Conservation (phyloP, 2,888 invertebrate species). For the Epicampocera succincta region DNA sequence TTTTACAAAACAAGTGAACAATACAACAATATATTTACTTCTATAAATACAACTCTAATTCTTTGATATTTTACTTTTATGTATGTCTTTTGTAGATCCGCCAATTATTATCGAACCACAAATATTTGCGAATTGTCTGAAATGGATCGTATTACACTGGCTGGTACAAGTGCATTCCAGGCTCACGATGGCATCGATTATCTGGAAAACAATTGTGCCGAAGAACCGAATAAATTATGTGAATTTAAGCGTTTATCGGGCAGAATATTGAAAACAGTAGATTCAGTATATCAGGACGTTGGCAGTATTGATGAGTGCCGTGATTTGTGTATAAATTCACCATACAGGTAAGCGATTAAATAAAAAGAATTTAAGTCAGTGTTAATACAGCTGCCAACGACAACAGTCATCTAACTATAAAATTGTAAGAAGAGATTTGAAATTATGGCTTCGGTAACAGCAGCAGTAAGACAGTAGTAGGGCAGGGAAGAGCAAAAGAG, state of each 20-base stretch:
- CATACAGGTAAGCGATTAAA: slow-evolving; percentile 84
- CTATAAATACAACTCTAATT: slow-evolving; percentile 44
- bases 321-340: slow-evolving; percentile 93
- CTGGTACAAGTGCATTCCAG: slow-evolving; percentile 90
- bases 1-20: slow-evolving; percentile 3
- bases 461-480: neutral
- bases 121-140: slow-evolving; percentile 93
- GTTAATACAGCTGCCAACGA: slow-evolving; percentile 38
- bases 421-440: slow-evolving; percentile 43
- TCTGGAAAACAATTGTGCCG: slow-evolving; percentile 95
- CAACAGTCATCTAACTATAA: slow-evolving; percentile 60
- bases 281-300: slow-evolving; percentile 95
- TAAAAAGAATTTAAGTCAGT: slow-evolving; percentile 38
- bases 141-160: slow-evolving; percentile 95
- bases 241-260: slow-evolving; percentile 95
- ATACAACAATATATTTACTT: slow-evolving; percentile 46
- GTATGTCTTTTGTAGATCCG: slow-evolving; percentile 86
- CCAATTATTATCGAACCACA: slow-evolving; percentile 92
- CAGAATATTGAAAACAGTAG: slow-evolving; percentile 94
- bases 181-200: slow-evolving; percentile 88
- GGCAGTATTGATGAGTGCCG: slow-evolving; percentile 93
- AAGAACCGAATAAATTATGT: slow-evolving; percentile 94
- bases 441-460: slow-evolving; percentile 35
- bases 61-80: slow-evolving; percentile 31
- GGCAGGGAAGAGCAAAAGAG: neutral